A percentile compares a stretch with the other conserved stretches of the same genome.
Evolutionary conservation across 2,797 vertebrate species (phyloP).

Genomic region (Craterocephalus amniculus): DNA sequence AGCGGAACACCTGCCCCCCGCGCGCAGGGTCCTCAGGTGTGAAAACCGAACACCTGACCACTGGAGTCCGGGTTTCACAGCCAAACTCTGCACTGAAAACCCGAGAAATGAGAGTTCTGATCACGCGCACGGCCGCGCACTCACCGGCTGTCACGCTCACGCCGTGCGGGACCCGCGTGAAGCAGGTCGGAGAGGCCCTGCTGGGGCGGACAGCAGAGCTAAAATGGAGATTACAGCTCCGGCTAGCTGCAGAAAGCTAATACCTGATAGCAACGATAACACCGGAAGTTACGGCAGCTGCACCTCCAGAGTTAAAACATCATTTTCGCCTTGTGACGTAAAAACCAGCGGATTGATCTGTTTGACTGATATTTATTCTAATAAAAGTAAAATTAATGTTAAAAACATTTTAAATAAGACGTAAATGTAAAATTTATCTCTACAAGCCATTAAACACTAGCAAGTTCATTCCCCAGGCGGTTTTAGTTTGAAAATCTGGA

Average conservation of each 20-base stretch:
- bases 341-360: not conserved
- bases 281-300: not conserved
- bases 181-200: not conserved
- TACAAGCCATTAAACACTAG: not conserved
- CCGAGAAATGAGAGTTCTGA: not conserved
- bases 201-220: constrained; percentile 26
- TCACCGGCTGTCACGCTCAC: not conserved
- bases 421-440: not conserved
- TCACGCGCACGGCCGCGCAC: not conserved
- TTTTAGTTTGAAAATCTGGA: constrained; percentile 32
- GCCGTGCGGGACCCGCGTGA: not conserved
- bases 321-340: not conserved
- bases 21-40: not conserved
- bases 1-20: no score
- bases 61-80: not conserved
- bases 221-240: constrained; percentile 69
- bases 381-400: not conserved
- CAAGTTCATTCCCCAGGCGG: not conserved
- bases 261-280: not conserved
- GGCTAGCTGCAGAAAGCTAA: constrained; percentile 31
- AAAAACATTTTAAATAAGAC: not conserved
- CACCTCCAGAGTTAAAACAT: constrained; percentile 32
- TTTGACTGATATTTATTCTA: not conserved
- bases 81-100: not conserved
- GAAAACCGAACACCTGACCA: not conserved